phyloP scores from a whole-genome alignment of 2,888 invertebrate genomes.

The Tortricodes alternella region DNA sequence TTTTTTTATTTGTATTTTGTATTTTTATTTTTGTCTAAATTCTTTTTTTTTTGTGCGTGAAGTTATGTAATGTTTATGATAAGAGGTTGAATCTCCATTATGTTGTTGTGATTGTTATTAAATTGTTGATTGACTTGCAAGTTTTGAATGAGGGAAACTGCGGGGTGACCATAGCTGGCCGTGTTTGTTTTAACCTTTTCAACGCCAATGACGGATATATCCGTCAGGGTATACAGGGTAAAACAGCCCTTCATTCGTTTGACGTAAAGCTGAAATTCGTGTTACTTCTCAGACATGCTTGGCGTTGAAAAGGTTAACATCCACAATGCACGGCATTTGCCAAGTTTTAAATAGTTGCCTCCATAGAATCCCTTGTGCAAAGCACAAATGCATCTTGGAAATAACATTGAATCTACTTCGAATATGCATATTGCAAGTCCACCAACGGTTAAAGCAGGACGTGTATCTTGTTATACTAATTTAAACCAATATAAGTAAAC shows the following conservation, averaged over 20 bases:
- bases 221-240: no score
- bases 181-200: no score
- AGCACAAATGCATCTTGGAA: no score
- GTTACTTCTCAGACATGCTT: no score
- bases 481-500: conserved; percentile 43
- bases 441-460: conserved; percentile 10
- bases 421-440: background rate
- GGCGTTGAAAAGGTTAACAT: no score
- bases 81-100: conserved; percentile 57
- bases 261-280: no score
- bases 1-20: background rate
- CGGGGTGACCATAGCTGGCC: no score
- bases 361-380: no score
- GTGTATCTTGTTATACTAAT: conserved; percentile 23
- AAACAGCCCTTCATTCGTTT: no score
- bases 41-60: conserved; percentile 9
- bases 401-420: background rate
- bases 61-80: conserved; percentile 19
- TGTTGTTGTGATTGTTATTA: conserved; percentile 37
- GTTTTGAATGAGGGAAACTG: background rate
- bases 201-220: no score
- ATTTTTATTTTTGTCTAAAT: conserved; percentile 11
- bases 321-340: no score
- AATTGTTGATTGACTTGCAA: conserved; percentile 39
- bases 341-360: no score